These are phyloP conservation scores for Pogonognathellus flavescens DNA, from an alignment of 1,140 invertebrate species.

Conservation along the genomic window DNA sequence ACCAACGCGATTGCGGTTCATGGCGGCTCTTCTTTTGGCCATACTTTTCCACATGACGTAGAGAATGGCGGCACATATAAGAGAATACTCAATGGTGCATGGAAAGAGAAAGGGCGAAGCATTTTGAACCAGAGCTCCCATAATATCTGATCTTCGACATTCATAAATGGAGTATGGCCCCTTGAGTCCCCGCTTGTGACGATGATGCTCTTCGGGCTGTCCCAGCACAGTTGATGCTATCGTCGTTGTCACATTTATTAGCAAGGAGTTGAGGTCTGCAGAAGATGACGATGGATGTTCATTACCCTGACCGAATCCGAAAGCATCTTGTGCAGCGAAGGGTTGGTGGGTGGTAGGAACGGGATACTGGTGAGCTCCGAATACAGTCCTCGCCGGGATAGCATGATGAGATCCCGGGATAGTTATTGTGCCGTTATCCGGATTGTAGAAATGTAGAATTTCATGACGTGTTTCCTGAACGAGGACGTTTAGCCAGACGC, in stretches of 20 bases:
- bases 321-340: neutral
- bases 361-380: neutral
- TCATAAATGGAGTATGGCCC: slow-evolving; percentile 90
- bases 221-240: neutral
- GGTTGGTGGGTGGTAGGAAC: neutral
- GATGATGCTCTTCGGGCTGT: neutral
- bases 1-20: neutral
- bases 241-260: neutral
- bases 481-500: slow-evolving; percentile 85
- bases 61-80: slow-evolving; percentile 74
- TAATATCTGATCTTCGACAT: slow-evolving; percentile 77
- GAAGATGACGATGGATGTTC: neutral
- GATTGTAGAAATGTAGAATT: slow-evolving; percentile 72
- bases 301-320: too few relatives aligned
- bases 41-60: slow-evolving; percentile 90
- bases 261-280: neutral
- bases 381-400: neutral
- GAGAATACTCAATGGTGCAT: slow-evolving; percentile 76
- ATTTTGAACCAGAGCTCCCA: slow-evolving; percentile 73
- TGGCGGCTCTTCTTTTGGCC: slow-evolving; percentile 55
- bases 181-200: slow-evolving; percentile 73
- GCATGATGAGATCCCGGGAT: slow-evolving; percentile 36
- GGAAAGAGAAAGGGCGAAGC: slow-evolving; percentile 76
- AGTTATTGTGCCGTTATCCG: slow-evolving; percentile 62
- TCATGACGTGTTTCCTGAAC: slow-evolving; percentile 86